A percentile compares a stretch with the other conserved stretches of the same genome.
Evolutionary conservation across 23 tunicate species (phyloP).

Genomic region (Ascidia mentula): DNA sequence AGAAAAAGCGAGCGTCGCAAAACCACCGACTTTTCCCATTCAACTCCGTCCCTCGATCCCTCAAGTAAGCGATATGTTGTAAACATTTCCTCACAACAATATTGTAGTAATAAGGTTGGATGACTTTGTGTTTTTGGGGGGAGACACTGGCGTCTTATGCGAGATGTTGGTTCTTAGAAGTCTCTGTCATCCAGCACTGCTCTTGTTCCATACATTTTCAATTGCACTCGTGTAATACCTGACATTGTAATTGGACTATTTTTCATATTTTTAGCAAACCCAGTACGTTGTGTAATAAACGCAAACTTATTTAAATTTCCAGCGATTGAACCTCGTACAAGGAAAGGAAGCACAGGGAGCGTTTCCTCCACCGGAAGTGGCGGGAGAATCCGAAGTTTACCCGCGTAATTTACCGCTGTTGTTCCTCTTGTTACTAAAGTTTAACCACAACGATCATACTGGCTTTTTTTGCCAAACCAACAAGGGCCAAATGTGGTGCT

Average conservation of each 20-base stretch:
- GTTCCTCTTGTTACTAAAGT: not conserved
- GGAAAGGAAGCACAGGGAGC: conserved; percentile 48
- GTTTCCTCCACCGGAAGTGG: conserved; percentile 55
- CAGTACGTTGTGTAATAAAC: no score
- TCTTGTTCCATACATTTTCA: no score
- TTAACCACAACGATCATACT: no score
- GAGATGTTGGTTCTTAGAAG: no score
- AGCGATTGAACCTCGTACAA: conserved; percentile 31
- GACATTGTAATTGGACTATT: no score
- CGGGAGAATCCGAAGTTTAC: conserved; percentile 12
- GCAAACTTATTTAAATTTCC: not conserved
- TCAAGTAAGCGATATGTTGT: not conserved
- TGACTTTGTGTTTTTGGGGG: not conserved
- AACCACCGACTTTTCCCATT: not conserved
- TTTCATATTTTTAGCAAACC: no score
- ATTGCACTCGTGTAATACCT: no score
- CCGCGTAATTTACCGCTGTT: not conserved
- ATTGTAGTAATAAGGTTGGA: not conserved
- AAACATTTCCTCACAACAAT: not conserved
- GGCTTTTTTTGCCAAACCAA: no score
- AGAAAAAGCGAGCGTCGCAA: conserved; percentile 3
- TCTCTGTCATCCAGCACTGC: no score
- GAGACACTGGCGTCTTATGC: not conserved
- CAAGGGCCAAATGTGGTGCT: not conserved
- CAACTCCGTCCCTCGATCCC: not conserved